A percentile compares a stretch with the other conserved stretches of the same genome.
Evolutionary conservation across 2,113 vertebrate species (phyloP).

Genomic region (Ploceus nigricollis): DNA sequence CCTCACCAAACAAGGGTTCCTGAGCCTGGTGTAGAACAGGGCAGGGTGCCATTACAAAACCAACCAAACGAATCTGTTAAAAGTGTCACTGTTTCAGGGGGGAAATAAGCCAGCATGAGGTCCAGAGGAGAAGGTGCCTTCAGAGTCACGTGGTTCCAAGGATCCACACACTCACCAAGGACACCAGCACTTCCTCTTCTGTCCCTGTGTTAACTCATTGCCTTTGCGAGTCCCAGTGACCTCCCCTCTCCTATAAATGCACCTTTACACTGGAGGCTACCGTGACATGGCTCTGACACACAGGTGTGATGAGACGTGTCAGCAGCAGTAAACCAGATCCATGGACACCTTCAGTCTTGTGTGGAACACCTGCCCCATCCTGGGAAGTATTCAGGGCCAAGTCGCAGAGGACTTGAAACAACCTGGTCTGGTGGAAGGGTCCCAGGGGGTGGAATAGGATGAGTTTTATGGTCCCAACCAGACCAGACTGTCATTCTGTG

Average conservation of each 20-base stretch:
- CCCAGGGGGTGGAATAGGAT: not conserved
- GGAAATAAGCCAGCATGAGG: not conserved
- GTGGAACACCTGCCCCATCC: not conserved
- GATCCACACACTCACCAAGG: not conserved
- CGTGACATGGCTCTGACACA: not conserved
- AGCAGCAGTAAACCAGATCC: not conserved
- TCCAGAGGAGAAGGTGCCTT: not conserved
- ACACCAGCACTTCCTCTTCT: not conserved
- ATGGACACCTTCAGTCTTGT: not conserved
- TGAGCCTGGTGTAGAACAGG: not conserved
- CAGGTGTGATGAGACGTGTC: not conserved
- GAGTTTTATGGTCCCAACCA: not conserved
- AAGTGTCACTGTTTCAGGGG: not conserved
- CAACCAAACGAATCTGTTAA: not conserved
- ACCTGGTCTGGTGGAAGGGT: not conserved
- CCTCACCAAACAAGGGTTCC: not conserved
- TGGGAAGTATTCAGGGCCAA: accelerated
- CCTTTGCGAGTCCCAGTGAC: not conserved
- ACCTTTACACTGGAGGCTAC: not conserved
- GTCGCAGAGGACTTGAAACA: not conserved
- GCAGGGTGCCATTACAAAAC: not conserved
- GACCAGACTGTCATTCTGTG: not conserved
- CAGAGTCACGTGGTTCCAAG: not conserved
- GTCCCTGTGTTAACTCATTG: not conserved
- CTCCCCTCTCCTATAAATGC: not conserved